Base-by-base conservation (phyloP, 1,140 invertebrate species). In the Carposina sasakii region DNA sequence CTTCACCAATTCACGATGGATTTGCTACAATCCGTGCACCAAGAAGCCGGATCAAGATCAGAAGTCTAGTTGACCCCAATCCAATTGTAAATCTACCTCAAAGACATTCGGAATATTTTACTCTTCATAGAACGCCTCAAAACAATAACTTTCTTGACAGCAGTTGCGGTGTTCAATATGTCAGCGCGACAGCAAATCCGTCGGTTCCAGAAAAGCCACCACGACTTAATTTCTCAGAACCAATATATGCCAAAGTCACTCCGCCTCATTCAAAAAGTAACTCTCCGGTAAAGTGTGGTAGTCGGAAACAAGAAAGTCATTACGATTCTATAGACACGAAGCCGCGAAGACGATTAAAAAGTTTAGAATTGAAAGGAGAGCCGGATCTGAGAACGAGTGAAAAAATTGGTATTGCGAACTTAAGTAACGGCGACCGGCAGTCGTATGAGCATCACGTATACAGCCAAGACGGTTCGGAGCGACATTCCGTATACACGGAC, bases 1-100 rank as follows among this genome's bases (percentile, higher is more conserved):
- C 87, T 43, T 89, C 88, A 47, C 89, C 90, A 31, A 89, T 94
- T 12, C 90, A 93, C 72, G 92, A 94, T 73, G 92, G 93, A 30
- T 94, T 93, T 77, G 92, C 92, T 31, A 94, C 93, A 1, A 92
- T 94, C 48, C 85, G 93, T 47, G 87, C 90, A 9, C 87, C 85
- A 21, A 85, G 87, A 53, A 87, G 81, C 68, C 85, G 82, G 48
- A 81, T 85, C 31, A 85, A 85, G 52, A 79, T 85, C 61, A 84
- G 77, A 54, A 79, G 73, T 64, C 57, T 84, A 64, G 77, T 84
- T 34, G 81, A 84, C 75, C 77, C 75, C 71, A 81, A 81, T 71
- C 20, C 22, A 6, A 60, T 52, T 48, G 44, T 60, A 13, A 81
- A 76, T 71, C 64, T 77, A 76, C 71, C 74, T 77, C 79, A 81